phyloP scores from a whole-genome alignment of 35 echinoderm and acorn worm species.

The Lytechinus pictus region DNA sequence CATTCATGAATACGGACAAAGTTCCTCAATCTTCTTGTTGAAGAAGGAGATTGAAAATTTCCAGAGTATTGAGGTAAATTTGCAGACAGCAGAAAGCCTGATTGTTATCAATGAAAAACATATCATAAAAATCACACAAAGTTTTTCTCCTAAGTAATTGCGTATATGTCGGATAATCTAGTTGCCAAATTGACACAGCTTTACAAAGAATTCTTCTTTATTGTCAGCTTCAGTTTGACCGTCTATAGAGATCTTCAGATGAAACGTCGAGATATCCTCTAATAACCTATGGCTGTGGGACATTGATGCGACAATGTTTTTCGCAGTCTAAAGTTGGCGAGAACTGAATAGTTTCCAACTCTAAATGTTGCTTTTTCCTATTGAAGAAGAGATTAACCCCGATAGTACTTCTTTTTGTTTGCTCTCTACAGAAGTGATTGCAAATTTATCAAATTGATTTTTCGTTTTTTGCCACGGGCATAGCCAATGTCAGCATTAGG shows the following conservation, averaged over 20 bases:
- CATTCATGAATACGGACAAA: background rate
- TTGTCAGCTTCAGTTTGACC: background rate
- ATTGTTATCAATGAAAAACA: constrained; percentile 29
- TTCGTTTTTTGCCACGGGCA: background rate
- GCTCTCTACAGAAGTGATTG: background rate
- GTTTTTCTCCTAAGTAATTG: constrained; percentile 21
- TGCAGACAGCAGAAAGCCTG: constrained; percentile 33
- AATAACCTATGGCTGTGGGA: constrained; percentile 6
- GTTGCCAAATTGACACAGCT: constrained; percentile 10
- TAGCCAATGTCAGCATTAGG: background rate
- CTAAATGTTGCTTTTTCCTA: constrained; percentile 31
- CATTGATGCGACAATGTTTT: constrained; percentile 24
- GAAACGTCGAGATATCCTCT: background rate
- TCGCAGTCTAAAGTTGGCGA: background rate
- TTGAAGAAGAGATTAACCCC: constrained; percentile 34
- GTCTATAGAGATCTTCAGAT: constrained; percentile 35
- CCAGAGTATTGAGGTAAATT: constrained; percentile 26
- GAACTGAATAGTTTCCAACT: constrained; percentile 14
- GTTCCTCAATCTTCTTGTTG: background rate
- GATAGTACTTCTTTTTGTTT: constrained; percentile 32
- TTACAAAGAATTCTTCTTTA: background rate
- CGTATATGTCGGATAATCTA: background rate
- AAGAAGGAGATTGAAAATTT: constrained; percentile 39
- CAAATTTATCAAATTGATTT: constrained; percentile 56
- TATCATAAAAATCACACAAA: constrained; percentile 19